Percentiles rank a stretch among this genome's conserved stretches.
phyloP scores from a whole-genome alignment of 2,888 invertebrate species.

The Ypsolopha sequella region DNA sequence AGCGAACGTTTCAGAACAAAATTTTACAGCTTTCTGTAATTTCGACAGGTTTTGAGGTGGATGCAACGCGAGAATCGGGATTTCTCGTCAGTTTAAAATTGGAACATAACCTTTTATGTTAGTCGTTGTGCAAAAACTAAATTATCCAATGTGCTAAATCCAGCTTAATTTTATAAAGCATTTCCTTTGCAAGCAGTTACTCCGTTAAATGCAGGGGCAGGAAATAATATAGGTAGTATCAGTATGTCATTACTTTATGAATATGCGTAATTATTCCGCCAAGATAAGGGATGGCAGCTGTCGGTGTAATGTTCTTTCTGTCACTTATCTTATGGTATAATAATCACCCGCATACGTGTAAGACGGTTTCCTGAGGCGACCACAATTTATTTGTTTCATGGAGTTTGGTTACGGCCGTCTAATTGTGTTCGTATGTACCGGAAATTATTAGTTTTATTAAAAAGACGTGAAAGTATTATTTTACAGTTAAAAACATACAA shows the following conservation, averaged over 20 bases:
- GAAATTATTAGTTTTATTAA: no score
- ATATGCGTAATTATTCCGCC: not conserved
- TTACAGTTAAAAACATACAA: no score
- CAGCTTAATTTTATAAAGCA: not conserved
- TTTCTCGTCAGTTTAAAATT: not conserved
- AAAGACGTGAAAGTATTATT: no score
- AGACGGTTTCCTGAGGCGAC: no score
- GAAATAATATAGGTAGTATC: not conserved
- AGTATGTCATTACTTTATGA: not conserved
- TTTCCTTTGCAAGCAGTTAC: not conserved
- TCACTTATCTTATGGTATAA: not conserved
- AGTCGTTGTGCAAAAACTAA: not conserved
- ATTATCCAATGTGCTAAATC: not conserved
- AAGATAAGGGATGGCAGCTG: conserved; percentile 6
- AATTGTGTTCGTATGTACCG: no score
- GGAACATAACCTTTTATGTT: conserved; percentile 3
- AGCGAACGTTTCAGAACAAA: no score
- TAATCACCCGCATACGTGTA: conserved; percentile 3
- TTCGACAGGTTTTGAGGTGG: not conserved
- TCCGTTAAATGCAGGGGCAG: not conserved
- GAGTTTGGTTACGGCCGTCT: no score
- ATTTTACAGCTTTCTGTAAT: not conserved
- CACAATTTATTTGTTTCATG: no score
- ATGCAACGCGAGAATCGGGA: not conserved
- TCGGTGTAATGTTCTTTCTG: conserved; percentile 2